These are phyloP conservation scores for Synanthedon andrenaeformis DNA, from an alignment of 2,888 invertebrate species.

Conservation along the genomic window DNA sequence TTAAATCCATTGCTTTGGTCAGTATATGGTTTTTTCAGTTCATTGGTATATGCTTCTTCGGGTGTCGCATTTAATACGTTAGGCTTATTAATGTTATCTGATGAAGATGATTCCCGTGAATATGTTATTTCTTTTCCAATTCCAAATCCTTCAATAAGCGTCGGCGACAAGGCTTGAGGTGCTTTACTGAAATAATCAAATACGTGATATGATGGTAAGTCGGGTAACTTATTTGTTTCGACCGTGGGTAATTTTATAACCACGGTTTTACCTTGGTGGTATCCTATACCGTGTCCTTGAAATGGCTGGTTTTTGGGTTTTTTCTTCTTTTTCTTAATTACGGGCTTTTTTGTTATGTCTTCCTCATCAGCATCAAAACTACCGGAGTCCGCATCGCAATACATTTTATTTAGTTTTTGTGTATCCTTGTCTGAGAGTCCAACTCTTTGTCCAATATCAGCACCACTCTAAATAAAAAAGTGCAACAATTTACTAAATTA, in stretches of 20 bases:
- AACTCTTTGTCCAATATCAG: conserved; percentile 67
- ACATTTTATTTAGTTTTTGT: conserved; percentile 71
- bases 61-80: too few species aligned
- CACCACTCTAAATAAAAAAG: conserved; percentile 39
- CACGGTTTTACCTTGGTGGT: conserved; percentile 64
- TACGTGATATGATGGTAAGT: conserved; percentile 37
- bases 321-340: conserved; percentile 24
- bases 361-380: conserved; percentile 24
- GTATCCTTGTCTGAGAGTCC: conserved; percentile 71
- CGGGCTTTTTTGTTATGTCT: conserved; percentile 15
- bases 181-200: conserved; percentile 62
- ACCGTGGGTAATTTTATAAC: conserved; percentile 52
- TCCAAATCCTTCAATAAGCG: conserved; percentile 35
- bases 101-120: conserved; percentile 14
- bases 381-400: conserved; percentile 52
- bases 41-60: too few species aligned
- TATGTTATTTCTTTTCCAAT: conserved; percentile 33
- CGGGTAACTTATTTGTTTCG: conserved; percentile 37
- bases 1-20: background rate
- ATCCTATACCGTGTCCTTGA: conserved; percentile 57
- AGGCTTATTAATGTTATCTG: too few species aligned
- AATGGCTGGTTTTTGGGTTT: conserved; percentile 50
- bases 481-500: background rate
- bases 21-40: background rate
- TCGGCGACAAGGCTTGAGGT: conserved; percentile 43